phyloP scores from a whole-genome alignment of 2,113 vertebrate species.

The Microtus oregoni region DNA sequence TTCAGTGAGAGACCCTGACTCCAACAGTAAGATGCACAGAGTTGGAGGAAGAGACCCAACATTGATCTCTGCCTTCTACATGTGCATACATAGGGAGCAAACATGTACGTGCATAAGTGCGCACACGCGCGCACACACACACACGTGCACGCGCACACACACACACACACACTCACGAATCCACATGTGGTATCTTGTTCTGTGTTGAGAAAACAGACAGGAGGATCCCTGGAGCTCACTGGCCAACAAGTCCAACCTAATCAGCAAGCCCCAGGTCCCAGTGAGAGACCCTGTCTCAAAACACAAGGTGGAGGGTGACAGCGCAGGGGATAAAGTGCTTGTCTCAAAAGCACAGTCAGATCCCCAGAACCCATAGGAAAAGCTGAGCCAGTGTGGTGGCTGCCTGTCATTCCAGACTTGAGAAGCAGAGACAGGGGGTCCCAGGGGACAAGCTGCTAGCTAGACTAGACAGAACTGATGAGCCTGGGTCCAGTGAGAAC shows the following conservation, averaged over 20 bases:
- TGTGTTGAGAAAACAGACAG: neutral
- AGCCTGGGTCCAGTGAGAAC: neutral
- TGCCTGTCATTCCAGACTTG: neutral
- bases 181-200: neutral
- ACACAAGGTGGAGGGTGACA: too few relatives aligned
- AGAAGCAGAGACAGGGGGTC: too few relatives aligned
- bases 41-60: neutral
- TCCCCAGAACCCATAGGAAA: neutral
- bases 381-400: neutral
- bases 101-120: too few relatives aligned
- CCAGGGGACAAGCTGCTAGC: too few relatives aligned
- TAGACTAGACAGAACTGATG: too few relatives aligned
- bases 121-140: too few relatives aligned
- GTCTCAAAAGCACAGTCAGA: too few relatives aligned
- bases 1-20: neutral
- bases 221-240: neutral
- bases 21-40: neutral
- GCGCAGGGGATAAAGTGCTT: too few relatives aligned
- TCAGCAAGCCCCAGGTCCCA: neutral
- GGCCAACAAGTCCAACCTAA: neutral
- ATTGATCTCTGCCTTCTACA: neutral
- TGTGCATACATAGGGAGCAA: neutral
- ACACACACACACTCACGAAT: neutral
- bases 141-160: too few relatives aligned
- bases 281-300: neutral